Percentiles rank a stretch among this genome's conserved stretches.
phyloP scores from a whole-genome alignment of 1,140 invertebrate genomes.

The Araneus ventricosus region DNA sequence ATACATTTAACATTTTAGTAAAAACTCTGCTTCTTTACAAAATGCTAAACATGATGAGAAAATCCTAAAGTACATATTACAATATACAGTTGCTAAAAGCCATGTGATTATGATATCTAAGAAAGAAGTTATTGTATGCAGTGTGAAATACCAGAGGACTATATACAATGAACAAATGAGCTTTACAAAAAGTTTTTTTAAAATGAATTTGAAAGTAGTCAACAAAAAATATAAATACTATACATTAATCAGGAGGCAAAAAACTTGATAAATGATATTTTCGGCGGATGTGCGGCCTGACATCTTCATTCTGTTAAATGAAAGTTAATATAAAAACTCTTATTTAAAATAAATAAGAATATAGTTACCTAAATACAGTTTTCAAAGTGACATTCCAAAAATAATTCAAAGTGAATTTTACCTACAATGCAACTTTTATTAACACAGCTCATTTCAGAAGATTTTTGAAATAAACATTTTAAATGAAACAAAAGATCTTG shows the following conservation, averaged over 20 bases:
- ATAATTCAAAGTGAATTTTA: neutral
- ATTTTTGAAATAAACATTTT: neutral
- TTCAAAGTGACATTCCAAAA: neutral
- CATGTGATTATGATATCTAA: constrained; percentile 14
- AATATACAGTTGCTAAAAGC: constrained; percentile 8
- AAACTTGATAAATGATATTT: constrained; percentile 93
- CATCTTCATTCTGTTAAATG: constrained; percentile 90
- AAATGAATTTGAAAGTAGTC: neutral
- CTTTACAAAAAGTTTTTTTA: neutral
- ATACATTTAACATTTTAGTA: neutral
- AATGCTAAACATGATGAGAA: constrained; percentile 15
- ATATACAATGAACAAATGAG: constrained; percentile 60
- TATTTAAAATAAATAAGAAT: too few species aligned
- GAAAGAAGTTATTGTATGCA: constrained; percentile 24
- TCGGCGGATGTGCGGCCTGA: constrained; percentile 92
- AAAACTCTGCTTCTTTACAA: constrained; percentile 3
- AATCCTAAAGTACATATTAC: neutral
- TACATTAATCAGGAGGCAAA: constrained; percentile 89
- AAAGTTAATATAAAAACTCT: neutral
- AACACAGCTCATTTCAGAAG: neutral
- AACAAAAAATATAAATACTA: neutral
- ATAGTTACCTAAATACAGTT: neutral
- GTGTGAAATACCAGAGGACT: constrained; percentile 22
- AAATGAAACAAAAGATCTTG: too few species aligned
- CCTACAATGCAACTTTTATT: neutral